These are phyloP conservation scores for Poecilus cupreus DNA, from an alignment of 2,888 invertebrate genomes.

Conservation along the genomic window DNA sequence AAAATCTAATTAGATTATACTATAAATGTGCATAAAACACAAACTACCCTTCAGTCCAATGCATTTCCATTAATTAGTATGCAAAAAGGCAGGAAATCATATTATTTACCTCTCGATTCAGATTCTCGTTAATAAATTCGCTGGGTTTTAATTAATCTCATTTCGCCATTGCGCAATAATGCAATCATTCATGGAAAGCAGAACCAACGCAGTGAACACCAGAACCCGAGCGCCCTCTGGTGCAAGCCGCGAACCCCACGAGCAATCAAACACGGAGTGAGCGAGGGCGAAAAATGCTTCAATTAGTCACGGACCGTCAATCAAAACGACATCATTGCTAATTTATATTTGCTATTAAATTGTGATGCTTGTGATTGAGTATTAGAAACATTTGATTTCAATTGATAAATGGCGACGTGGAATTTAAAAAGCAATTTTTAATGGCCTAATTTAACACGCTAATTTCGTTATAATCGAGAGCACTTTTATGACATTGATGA, in stretches of 20 bases:
- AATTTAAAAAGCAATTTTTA: not conserved
- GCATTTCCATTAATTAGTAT: not conserved
- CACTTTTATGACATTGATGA: too few species aligned
- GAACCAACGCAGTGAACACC: not conserved
- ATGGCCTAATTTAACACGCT: not conserved
- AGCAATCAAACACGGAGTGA: not conserved
- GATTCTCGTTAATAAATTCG: not conserved
- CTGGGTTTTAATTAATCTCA: not conserved
- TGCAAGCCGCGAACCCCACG: not conserved
- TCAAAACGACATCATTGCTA: slow-evolving; percentile 21
- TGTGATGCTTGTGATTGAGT: not conserved
- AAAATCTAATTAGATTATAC: too few species aligned
- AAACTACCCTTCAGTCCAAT: too few species aligned
- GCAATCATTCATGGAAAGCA: not conserved
- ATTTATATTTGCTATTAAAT: slow-evolving; percentile 12
- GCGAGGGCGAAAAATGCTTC: not conserved
- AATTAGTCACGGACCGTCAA: slow-evolving; percentile 5
- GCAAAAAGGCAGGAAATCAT: not conserved
- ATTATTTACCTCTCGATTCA: not conserved
- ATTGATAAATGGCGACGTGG: not conserved
- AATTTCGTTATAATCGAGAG: not conserved
- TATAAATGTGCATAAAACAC: too few species aligned
- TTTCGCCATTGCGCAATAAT: not conserved
- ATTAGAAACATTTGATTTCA: slow-evolving; percentile 15
- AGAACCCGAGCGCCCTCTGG: too few species aligned